These are phyloP conservation scores for Coelopa pilipes DNA, from an alignment of 2,888 invertebrate genomes.

Conservation along the genomic window DNA sequence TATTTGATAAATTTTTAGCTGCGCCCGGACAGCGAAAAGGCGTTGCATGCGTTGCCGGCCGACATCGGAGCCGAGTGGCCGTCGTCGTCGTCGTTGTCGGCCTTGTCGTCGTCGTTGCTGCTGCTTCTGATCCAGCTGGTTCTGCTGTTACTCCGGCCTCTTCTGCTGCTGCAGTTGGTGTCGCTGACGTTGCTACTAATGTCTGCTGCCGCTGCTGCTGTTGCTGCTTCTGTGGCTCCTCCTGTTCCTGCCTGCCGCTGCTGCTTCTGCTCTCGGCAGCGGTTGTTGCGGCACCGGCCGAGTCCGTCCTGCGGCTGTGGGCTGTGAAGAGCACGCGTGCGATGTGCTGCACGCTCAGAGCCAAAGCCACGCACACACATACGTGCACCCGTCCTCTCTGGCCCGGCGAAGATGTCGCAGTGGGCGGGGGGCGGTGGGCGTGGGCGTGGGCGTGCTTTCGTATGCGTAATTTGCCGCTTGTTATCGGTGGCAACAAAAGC, in stretches of 20 bases:
- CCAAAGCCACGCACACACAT: too few species aligned
- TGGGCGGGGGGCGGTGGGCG: conserved; percentile 3
- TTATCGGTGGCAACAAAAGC: conserved; percentile 34
- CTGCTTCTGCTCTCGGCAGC: conserved; percentile 4
- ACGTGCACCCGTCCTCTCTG: too few species aligned
- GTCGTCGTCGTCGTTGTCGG: too few species aligned
- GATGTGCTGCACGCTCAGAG: too few species aligned
- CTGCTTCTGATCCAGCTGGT: conserved; percentile 17
- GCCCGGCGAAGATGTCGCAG: conserved; percentile 2
- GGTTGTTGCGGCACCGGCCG: background rate
- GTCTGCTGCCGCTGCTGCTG: background rate
- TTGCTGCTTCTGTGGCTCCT: background rate
- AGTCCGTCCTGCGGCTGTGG: too few species aligned
- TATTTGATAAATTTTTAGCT: conserved; percentile 25
- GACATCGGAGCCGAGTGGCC: too few species aligned
- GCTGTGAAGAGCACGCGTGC: too few species aligned
- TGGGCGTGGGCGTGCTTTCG: conserved; percentile 24
- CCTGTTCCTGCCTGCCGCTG: background rate
- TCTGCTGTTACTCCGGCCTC: conserved; percentile 22
- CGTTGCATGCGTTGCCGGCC: conserved; percentile 21
- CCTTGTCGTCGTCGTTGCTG: conserved; percentile 4
- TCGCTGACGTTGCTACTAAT: background rate
- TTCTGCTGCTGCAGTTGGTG: too few species aligned
- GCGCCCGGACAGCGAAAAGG: conserved; percentile 37
- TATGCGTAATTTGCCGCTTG: conserved; percentile 40